A percentile compares a stretch with the other conserved stretches of the same genome.
Evolutionary conservation across 2,113 vertebrate species (phyloP).

Genomic region (Meriones unguiculatus): DNA sequence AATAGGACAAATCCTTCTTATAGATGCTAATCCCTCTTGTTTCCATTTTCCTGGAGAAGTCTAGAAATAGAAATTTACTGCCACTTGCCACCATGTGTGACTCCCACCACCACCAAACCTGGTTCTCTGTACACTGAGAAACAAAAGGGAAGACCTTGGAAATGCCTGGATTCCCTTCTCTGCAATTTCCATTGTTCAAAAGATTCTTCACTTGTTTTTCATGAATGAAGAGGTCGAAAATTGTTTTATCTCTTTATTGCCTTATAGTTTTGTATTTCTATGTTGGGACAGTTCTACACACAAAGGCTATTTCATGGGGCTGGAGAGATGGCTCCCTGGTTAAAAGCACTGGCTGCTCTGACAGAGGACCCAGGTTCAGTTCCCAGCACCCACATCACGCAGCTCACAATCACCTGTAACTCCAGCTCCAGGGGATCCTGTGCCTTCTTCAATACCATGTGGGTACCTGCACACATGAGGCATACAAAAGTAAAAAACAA

Average conservation of each 20-base stretch:
- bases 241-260: neutral
- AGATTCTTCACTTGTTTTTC: neutral
- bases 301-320: neutral
- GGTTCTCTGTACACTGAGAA: neutral
- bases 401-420: neutral
- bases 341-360: neutral
- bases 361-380: neutral
- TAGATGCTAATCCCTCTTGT: neutral
- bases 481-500: no score
- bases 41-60: neutral
- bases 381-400: neutral
- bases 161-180: neutral
- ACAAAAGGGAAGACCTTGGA: no score
- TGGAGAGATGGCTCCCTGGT: neutral
- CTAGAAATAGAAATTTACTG: neutral
- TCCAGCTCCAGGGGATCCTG: neutral
- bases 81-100: neutral
- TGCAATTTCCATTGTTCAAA: neutral
- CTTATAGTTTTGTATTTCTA: neutral
- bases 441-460: no score
- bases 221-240: neutral
- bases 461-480: neutral
- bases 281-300: neutral
- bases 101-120: neutral
- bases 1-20: neutral